A percentile compares a stretch with the other conserved stretches of the same genome.
These are phyloP conservation scores for Merodon equestris DNA, from an alignment of 2,888 invertebrate genomes.

Conservation along the genomic window DNA sequence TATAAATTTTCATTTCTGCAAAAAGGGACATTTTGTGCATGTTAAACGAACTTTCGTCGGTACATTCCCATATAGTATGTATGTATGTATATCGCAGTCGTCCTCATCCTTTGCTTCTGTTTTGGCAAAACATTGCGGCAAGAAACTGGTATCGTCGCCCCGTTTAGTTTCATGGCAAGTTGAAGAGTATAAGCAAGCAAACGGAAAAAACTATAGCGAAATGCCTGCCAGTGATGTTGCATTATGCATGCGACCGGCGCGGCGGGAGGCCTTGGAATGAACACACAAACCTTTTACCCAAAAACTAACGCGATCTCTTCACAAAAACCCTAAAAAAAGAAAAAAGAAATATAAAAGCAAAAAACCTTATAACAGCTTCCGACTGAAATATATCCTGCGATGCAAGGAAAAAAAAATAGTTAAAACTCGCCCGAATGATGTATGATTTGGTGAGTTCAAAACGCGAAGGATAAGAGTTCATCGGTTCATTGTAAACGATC, in stretches of 20 bases:
- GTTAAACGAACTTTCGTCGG: constrained; percentile 49
- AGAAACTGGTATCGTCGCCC: constrained; percentile 6
- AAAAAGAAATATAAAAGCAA: not conserved
- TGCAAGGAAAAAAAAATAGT: not conserved
- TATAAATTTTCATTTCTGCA: constrained; percentile 38
- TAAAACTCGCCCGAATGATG: not conserved
- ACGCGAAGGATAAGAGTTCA: constrained; percentile 8
- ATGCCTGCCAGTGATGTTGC: constrained; percentile 60
- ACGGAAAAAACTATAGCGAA: constrained; percentile 39
- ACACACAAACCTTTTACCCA: constrained; percentile 43
- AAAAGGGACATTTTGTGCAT: constrained; percentile 52
- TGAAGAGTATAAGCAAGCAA: no score
- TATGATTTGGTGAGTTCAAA: not conserved
- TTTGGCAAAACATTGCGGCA: constrained; percentile 19
- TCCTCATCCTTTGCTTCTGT: constrained; percentile 5
- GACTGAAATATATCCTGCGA: constrained; percentile 48
- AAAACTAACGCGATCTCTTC: constrained; percentile 37
- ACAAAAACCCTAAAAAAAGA: constrained; percentile 35
- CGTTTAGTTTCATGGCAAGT: no score
- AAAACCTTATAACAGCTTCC: constrained; percentile 35
- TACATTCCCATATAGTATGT: constrained; percentile 41
- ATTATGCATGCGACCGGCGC: constrained; percentile 61
- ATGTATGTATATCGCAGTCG: not conserved
- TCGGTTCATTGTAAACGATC: constrained; percentile 47
- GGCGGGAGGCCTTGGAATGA: constrained; percentile 47